Base-by-base conservation (phyloP, 2,888 invertebrate genomes). In the Trichopria drosophilae region DNA sequence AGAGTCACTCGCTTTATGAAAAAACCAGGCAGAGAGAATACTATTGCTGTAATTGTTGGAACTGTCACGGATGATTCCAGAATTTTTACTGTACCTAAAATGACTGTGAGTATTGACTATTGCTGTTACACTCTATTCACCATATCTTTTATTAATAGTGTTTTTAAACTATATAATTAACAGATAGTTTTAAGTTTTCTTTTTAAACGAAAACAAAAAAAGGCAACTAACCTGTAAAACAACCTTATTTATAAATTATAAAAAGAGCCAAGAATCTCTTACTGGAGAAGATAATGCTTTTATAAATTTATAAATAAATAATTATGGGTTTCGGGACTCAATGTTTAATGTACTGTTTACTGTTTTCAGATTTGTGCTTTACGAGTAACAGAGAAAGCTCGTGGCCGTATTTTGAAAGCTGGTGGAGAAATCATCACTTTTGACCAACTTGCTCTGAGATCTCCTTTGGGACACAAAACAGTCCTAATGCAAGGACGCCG, bases 341-440 rank as follows among this genome's bases (percentile, higher is more conserved):
- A n/a, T n/a, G n/a, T n/a, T n/a, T n/a, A n/a, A n/a, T n/a, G n/a
- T n/a, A n/a, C n/a, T n/a, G n/a, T n/a, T n/a, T n/a, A n/a, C n/a
- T 32, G 20, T 35, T 37, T 51, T 43, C 23, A 83, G 85, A 73
- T 98, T 6, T 95, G 95, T 76, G 98, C 98, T 56, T 82, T 99
- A 50, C 88, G 90, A 69, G 88, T 98, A 10, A 95, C 97, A 44
- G 92, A 93, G 71, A 88, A 89, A 66, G 99, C 99, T 40, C 87
- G 98, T 61, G 95, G 93, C 56, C 87, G 98, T 54, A 98, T 99
- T 73, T 79, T 99, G 72, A 93, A 94, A 79, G 92, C 94, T 72
- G 95, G 92, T 73, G 96, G 99, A 65, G 90, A 96, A 77, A 88
- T 98, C 58, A 82, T 98, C 59, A 99, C 98, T 7, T 96, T 99